Percentiles rank a stretch among this genome's conserved stretches.
phyloP scores from a whole-genome alignment of 2,797 vertebrate species.

The Spea hammondii region DNA sequence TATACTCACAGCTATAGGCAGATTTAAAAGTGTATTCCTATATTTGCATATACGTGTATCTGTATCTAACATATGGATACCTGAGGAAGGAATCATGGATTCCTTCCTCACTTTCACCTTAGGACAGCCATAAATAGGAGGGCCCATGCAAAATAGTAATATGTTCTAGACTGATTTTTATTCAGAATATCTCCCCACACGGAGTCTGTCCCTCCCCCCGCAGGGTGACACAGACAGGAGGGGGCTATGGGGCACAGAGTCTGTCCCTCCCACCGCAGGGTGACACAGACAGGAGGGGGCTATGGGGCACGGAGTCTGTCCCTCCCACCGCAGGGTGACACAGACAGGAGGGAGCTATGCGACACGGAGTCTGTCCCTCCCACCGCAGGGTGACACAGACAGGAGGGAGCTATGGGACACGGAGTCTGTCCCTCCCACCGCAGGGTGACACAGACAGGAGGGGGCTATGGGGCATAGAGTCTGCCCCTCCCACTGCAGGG shows the following conservation, averaged over 20 bases:
- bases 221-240: neutral
- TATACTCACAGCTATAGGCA: no score
- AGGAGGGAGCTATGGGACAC: neutral
- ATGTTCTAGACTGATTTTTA: no score
- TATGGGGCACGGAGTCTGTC: constrained; percentile 15
- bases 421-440: neutral
- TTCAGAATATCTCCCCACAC: neutral
- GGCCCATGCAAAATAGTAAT: neutral
- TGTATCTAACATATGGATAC: no score
- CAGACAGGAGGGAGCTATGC: neutral
- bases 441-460: constrained; percentile 13
- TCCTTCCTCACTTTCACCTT: neutral
- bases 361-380: constrained; percentile 10
- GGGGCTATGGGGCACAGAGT: constrained; percentile 8
- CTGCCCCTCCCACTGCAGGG: constrained; percentile 1
- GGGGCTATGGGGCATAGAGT: neutral
- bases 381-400: constrained; percentile 1
- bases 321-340: neutral
- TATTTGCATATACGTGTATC: no score
- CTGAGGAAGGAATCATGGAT: neutral
- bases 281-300: constrained; percentile 3
- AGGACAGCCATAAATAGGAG: constrained; percentile 8
- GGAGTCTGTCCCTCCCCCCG: neutral
- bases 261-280: constrained; percentile 1
- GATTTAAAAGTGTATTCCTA: no score